Evolutionary conservation across 1,140 invertebrate species (phyloP).

Genomic region (Hormaphis cornu): DNA sequence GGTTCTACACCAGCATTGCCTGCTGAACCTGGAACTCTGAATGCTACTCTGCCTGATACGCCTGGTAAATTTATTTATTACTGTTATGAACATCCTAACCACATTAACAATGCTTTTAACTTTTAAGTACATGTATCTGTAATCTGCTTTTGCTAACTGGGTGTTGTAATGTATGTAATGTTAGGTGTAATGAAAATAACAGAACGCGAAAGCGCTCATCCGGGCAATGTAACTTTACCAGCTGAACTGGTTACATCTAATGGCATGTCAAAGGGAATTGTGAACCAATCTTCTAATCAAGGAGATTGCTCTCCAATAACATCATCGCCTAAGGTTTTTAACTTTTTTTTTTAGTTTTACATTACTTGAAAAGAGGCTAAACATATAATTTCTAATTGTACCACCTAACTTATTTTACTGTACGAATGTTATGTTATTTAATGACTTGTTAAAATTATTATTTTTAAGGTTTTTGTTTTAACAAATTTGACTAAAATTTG

Average conservation of each 20-base stretch:
- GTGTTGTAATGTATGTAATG: slow-evolving; percentile 9
- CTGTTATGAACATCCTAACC: not conserved
- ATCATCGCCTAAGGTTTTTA: slow-evolving; percentile 21
- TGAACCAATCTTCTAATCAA: slow-evolving; percentile 10
- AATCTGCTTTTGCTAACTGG: not conserved
- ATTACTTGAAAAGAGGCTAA: not conserved
- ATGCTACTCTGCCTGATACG: slow-evolving; percentile 78
- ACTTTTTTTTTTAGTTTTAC: not conserved
- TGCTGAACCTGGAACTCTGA: slow-evolving; percentile 81
- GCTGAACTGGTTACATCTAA: slow-evolving; percentile 27
- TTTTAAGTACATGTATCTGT: not conserved
- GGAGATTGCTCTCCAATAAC: slow-evolving; percentile 18
- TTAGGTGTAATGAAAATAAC: slow-evolving; percentile 86
- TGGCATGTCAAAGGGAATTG: not conserved
- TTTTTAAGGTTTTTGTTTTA: not conserved
- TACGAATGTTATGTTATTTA: not conserved
- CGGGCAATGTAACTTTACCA: slow-evolving; percentile 39
- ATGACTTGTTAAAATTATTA: not conserved
- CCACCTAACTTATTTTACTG: not conserved
- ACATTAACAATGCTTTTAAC: not conserved
- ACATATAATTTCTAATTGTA: not conserved
- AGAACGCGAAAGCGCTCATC: slow-evolving; percentile 82
- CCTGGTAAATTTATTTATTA: slow-evolving; percentile 56
- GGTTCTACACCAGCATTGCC: slow-evolving; percentile 74
- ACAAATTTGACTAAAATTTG: not conserved